These are phyloP conservation scores for Parnassius mnemosyne DNA, from an alignment of 2,888 invertebrate species.

Conservation along the genomic window DNA sequence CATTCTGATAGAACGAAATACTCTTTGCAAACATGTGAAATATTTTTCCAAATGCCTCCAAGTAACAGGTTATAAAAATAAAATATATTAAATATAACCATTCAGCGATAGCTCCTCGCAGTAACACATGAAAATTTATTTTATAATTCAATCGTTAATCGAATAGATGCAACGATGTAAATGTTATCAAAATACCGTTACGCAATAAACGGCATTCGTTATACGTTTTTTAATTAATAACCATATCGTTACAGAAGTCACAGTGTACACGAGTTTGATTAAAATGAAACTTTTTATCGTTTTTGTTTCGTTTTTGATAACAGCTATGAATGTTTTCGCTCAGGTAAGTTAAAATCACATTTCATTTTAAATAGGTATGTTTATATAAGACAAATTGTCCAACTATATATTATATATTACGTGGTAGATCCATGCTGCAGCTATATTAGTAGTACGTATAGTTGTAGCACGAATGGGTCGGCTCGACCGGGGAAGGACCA, in stretches of 20 bases:
- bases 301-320: conserved; percentile 37
- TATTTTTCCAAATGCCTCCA: too few species aligned
- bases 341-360: conserved; percentile 42
- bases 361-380: too few species aligned
- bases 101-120: background rate
- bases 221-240: conserved; percentile 22
- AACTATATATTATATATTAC: too few species aligned
- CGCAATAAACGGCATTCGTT: conserved; percentile 11
- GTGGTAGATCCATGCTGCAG: too few species aligned
- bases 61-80: background rate
- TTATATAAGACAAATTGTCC: too few species aligned
- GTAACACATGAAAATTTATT: background rate
- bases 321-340: conserved; percentile 38
- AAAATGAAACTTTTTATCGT: conserved; percentile 40
- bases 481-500: too few species aligned
- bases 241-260: conserved; percentile 2
- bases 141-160: conserved; percentile 7
- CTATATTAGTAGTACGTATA: too few species aligned
- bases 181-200: conserved; percentile 8
- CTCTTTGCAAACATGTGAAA: too few species aligned
- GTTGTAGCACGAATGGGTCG: too few species aligned
- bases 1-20: too few species aligned
- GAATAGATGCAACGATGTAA: conserved; percentile 10
- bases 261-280: background rate
- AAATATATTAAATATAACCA: background rate